Evolutionary conservation across 2,888 invertebrate genomes (phyloP).

Genomic region (Pristionchus exspectatus): DNA sequence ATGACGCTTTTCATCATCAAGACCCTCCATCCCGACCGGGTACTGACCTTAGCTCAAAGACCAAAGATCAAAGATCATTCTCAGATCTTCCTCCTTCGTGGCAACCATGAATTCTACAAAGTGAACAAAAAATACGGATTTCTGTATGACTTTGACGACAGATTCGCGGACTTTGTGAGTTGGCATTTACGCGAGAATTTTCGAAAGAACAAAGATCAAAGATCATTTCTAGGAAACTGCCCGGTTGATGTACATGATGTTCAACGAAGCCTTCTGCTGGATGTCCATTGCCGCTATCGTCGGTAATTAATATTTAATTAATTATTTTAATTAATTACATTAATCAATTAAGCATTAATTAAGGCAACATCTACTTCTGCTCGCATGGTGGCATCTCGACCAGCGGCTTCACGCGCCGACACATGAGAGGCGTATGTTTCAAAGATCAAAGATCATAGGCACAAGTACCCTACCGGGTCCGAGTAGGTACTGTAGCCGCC

Average conservation of each 20-base stretch:
- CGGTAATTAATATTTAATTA: not conserved
- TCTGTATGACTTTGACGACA: not conserved
- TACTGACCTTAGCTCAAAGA: not conserved
- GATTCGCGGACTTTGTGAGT: not conserved
- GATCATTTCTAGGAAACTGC: not conserved
- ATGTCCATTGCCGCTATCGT: conserved; percentile 5
- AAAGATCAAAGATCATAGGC: no score
- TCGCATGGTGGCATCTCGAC: not conserved
- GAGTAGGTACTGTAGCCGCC: no score
- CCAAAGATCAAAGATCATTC: not conserved
- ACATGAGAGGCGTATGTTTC: not conserved
- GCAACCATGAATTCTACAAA: not conserved
- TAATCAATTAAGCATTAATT: not conserved
- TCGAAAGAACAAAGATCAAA: not conserved
- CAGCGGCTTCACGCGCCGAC: not conserved
- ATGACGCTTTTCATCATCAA: not conserved
- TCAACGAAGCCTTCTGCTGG: not conserved
- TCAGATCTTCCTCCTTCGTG: not conserved
- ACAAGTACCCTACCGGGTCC: no score
- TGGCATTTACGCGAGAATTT: not conserved
- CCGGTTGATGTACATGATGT: not conserved
- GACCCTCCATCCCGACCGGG: not conserved
- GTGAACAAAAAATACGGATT: not conserved
- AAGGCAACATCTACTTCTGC: not conserved
- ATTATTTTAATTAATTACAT: not conserved